A percentile compares a stretch with the other conserved stretches of the same genome.
Conservation (phyloP, 2,888 invertebrate species). For the Tenthredo mesomela region DNA sequence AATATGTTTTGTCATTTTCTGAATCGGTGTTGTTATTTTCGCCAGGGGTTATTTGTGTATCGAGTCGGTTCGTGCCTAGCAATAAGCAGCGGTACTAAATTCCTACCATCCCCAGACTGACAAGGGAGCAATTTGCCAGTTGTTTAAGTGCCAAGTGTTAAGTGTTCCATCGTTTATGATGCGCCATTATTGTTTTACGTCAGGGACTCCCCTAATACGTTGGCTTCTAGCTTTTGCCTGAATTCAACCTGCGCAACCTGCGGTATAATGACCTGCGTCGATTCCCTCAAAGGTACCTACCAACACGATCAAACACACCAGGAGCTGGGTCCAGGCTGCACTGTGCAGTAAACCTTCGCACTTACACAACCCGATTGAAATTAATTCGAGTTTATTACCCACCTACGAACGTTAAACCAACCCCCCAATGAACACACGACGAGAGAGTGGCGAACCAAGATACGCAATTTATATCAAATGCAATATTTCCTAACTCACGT, state of each 20-base stretch:
- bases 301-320: background rate
- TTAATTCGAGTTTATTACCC: conserved; percentile 75
- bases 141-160: conserved; percentile 78
- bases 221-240: conserved; percentile 12
- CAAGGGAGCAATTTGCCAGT: conserved; percentile 78
- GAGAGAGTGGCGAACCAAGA: conserved; percentile 65
- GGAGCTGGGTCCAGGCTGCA: background rate
- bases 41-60: background rate
- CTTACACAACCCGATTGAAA: conserved; percentile 74
- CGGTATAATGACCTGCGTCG: conserved; percentile 35
- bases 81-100: conserved; percentile 68
- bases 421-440: background rate
- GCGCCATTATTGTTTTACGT: conserved; percentile 78
- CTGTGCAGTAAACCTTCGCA: conserved; percentile 48
- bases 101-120: conserved; percentile 73
- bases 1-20: background rate
- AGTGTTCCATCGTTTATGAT: conserved; percentile 77
- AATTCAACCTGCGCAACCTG: conserved; percentile 19
- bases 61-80: conserved; percentile 35
- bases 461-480: conserved; percentile 66
- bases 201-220: conserved; percentile 66
- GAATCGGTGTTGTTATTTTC: conserved; percentile 6
- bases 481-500: conserved; percentile 16
- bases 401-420: conserved; percentile 49
- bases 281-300: background rate